These are phyloP conservation scores for Spermophilus dauricus DNA, from an alignment of 2,113 vertebrate genomes.

Conservation along the genomic window DNA sequence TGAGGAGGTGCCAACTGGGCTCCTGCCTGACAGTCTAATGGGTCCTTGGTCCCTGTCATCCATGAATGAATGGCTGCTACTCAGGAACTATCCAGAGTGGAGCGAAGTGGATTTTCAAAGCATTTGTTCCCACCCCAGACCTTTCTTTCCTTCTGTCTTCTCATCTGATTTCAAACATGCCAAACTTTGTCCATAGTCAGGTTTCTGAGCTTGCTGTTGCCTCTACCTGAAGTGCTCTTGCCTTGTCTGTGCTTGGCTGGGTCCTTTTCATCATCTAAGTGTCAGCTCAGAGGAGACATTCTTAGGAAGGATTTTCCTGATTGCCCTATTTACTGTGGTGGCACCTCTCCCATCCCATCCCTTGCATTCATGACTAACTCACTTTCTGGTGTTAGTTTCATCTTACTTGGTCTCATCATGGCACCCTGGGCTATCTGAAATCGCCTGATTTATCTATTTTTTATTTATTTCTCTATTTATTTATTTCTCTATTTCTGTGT, in stretches of 20 bases:
- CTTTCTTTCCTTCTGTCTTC: neutral
- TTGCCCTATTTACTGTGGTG: neutral
- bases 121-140: neutral
- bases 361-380: neutral
- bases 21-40: neutral
- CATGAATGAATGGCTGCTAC: neutral
- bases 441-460: neutral
- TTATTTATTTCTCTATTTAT: neutral
- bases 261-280: neutral
- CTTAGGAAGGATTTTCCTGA: neutral
- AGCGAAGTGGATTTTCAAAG: neutral
- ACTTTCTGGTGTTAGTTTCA: neutral
- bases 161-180: slow-evolving; percentile 3
- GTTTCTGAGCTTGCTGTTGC: neutral
- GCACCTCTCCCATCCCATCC: neutral
- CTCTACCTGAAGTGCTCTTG: neutral
- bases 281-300: neutral
- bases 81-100: neutral
- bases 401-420: neutral
- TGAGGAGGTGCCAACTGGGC: too few species aligned
- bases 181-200: neutral
- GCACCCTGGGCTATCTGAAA: neutral
- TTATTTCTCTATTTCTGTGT: neutral
- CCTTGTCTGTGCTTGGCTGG: neutral
- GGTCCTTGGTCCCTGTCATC: neutral